phyloP scores from a whole-genome alignment of 2,888 invertebrate species.

The Scaeva pyrastri region DNA sequence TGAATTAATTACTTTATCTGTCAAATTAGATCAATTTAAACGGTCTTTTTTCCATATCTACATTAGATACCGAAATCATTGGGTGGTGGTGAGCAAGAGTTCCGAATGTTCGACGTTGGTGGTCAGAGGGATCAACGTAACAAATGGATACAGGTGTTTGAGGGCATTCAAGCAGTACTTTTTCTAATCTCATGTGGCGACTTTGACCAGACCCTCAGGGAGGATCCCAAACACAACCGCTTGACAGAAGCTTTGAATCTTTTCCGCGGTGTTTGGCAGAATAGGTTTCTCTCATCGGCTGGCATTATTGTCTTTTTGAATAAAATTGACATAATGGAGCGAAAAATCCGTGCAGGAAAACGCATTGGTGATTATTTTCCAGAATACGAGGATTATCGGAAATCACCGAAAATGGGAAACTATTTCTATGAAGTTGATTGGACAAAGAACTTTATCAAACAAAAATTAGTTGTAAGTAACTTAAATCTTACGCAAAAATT shows the following conservation, averaged over 20 bases:
- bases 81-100: slow-evolving; percentile 89
- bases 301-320: slow-evolving; percentile 93
- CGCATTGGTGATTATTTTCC: slow-evolving; percentile 88
- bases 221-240: slow-evolving; percentile 89
- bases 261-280: slow-evolving; percentile 91
- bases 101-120: slow-evolving; percentile 94
- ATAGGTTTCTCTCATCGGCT: slow-evolving; percentile 88
- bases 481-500: neutral
- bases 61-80: slow-evolving; percentile 87
- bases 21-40: neutral
- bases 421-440: slow-evolving; percentile 87
- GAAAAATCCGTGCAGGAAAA: slow-evolving; percentile 88
- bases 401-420: slow-evolving; percentile 84
- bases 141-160: slow-evolving; percentile 94
- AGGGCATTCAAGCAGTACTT: slow-evolving; percentile 92
- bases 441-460: slow-evolving; percentile 88
- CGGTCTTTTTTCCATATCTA: neutral
- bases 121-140: slow-evolving; percentile 92
- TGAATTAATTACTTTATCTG: neutral
- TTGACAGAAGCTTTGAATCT: slow-evolving; percentile 89
- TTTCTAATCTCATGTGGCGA: slow-evolving; percentile 92
- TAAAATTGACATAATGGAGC: slow-evolving; percentile 90
- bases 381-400: slow-evolving; percentile 86
- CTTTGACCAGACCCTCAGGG: slow-evolving; percentile 90
- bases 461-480: slow-evolving; percentile 87